Base-by-base conservation (phyloP, 2,888 invertebrate genomes). In the Ochlodes sylvanus region DNA sequence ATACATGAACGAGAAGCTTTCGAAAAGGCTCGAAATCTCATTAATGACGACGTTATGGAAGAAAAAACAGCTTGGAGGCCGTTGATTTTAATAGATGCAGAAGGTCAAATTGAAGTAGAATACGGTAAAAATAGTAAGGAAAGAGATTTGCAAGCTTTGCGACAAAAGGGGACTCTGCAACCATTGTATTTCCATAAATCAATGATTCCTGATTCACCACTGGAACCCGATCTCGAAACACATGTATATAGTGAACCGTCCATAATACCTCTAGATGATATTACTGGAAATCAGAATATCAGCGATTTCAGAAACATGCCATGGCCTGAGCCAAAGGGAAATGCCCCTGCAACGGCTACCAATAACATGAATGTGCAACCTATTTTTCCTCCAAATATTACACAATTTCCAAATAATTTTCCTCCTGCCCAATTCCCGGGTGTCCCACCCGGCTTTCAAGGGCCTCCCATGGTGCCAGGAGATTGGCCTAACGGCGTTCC, bases 191-290 rank as follows among this genome's bases (percentile, higher is more conserved):
- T 97, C 85, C 95, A 96, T 76, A 95, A 96, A 77, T 94, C 95
- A 72, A 95, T 96, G 95, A 96, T 98, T 72, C 98, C 98, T 0
- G 98, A 98, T 81, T 95, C 96, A 32, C 94, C 98, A 0, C 94
- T 95, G 21, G 99, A 99, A 89, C 97, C 98, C 1, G 98, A 98
- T 76, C 93, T 95, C 66, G 98, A 98, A 88, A 95, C 95, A 17
- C 96, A 97, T 77, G 94, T 95, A 47, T 95, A 96, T 73, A 94
- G 95, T 3, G 98, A 98, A 82, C 97, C 98, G 0, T 95, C 96
- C 70, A 93, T 95, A 17, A 98, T 99, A 87, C 98, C 99, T 0
- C 89, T 98, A 65, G 98, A 98, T 73, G 99, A 99, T 90, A 95
- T 96, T 6, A 96, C 97, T 0, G 97, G 97, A 7, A 96, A 96